Percentiles rank a stretch among this genome's conserved stretches.
These are phyloP conservation scores for Pheosia gnoma DNA, from an alignment of 2,888 invertebrate genomes.

Conservation along the genomic window DNA sequence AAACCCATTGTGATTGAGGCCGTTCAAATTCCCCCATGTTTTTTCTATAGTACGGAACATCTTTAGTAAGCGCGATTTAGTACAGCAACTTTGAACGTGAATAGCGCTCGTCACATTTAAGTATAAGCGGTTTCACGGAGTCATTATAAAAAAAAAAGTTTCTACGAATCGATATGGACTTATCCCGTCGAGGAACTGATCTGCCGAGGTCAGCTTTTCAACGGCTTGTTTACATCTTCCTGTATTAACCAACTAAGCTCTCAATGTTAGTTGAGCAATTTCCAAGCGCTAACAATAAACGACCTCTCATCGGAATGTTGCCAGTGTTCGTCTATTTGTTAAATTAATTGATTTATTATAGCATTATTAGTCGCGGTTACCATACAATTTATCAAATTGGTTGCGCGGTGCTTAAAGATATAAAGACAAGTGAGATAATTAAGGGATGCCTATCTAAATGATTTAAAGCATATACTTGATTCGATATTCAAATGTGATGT, in stretches of 20 bases:
- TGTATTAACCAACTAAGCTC: slow-evolving; percentile 33
- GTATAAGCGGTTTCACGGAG: slow-evolving; percentile 21
- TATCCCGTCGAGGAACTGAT: slow-evolving; percentile 42
- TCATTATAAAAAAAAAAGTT: slow-evolving; percentile 31
- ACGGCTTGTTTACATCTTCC: slow-evolving; percentile 45
- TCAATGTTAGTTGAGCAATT: slow-evolving; percentile 56
- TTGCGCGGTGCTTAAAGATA: slow-evolving; percentile 24
- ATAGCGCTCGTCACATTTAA: slow-evolving; percentile 23
- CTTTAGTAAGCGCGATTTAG: neutral
- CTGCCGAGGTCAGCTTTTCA: slow-evolving; percentile 54
- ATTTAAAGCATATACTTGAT: slow-evolving; percentile 29
- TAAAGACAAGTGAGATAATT: slow-evolving; percentile 24
- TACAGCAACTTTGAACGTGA: slow-evolving; percentile 16
- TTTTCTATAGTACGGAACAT: slow-evolving; percentile 6
- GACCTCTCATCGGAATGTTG: slow-evolving; percentile 59
- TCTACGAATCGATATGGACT: slow-evolving; percentile 43
- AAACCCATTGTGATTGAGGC: neutral
- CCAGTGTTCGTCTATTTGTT: slow-evolving; percentile 50
- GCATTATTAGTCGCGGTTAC: slow-evolving; percentile 33
- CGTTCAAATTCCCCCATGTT: neutral
- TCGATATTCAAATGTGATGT: slow-evolving; percentile 25
- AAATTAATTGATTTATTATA: slow-evolving; percentile 57
- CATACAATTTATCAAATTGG: slow-evolving; percentile 29
- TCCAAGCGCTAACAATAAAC: slow-evolving; percentile 55
- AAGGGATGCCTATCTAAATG: slow-evolving; percentile 26